Evolutionary conservation across 2,113 vertebrate species (phyloP).

Genomic region (Grammomys dolichurus): DNA sequence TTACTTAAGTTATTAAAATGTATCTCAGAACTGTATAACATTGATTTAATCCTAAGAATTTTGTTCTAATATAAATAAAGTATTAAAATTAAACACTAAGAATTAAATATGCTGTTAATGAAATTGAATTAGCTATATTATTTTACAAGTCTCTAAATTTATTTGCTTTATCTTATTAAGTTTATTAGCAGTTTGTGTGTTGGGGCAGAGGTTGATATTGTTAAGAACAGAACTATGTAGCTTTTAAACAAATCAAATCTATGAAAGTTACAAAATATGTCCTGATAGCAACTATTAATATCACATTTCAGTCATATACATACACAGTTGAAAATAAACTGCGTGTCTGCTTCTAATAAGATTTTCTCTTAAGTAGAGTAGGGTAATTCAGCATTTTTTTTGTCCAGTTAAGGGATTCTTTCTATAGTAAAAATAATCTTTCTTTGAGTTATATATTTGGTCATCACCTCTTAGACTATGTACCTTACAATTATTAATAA

Average conservation of each 20-base stretch:
- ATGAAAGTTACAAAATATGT: not conserved
- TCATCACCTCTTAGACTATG: conserved; percentile 8
- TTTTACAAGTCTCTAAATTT: conserved; percentile 66
- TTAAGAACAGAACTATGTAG: not conserved
- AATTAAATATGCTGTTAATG: conserved; percentile 65
- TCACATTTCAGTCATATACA: not conserved
- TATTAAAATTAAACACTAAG: conserved; percentile 64
- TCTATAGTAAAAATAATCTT: conserved; percentile 20
- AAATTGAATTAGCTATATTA: conserved; percentile 66
- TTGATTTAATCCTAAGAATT: conserved; percentile 70
- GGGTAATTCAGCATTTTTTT: conserved; percentile 47
- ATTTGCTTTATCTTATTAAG: conserved; percentile 57
- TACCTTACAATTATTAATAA: not conserved
- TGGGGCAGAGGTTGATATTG: not conserved
- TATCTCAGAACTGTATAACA: conserved; percentile 61
- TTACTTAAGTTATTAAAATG: conserved; percentile 62
- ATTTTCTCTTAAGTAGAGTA: not conserved
- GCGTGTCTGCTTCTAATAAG: not conserved
- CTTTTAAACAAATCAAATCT: not conserved
- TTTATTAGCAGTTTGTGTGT: not conserved
- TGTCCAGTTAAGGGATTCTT: not conserved
- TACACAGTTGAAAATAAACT: conserved; percentile 33
- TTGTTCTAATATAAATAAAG: conserved; percentile 64
- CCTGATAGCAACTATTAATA: not conserved
- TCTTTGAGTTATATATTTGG: conserved; percentile 54